phyloP scores from a whole-genome alignment of 2,888 invertebrate genomes.

The Operophtera brumata region DNA sequence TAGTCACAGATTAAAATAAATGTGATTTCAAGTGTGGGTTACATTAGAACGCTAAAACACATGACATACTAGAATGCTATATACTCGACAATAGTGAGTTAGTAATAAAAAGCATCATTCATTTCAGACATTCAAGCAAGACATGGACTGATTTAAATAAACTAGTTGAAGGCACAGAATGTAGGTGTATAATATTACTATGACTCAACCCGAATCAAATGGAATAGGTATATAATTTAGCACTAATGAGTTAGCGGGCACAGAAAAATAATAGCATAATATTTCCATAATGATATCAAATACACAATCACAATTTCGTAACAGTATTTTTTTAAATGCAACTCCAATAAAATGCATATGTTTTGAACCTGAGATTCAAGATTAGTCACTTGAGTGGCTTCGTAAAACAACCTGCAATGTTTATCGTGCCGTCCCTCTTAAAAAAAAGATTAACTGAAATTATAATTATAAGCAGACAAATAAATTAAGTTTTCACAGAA shows the following conservation, averaged over 20 bases:
- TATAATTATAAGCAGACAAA: conserved; percentile 36
- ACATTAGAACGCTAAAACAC: conserved; percentile 4
- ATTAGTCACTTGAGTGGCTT: conserved; percentile 20
- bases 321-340: conserved; percentile 9
- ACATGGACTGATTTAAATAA: conserved; percentile 60
- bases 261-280: too few relatives aligned
- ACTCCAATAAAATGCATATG: conserved; percentile 1
- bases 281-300: conserved; percentile 13
- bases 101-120: conserved; percentile 33
- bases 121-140: conserved; percentile 43
- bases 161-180: conserved; percentile 70
- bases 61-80: not conserved
- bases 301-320: conserved; percentile 1
- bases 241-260: conserved; percentile 28
- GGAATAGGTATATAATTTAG: conserved; percentile 36
- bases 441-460: conserved; percentile 42
- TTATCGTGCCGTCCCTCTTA: not conserved
- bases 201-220: conserved; percentile 60
- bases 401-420: not conserved
- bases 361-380: conserved; percentile 43
- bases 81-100: conserved; percentile 36
- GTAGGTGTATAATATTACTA: conserved; percentile 54
- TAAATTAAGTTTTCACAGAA: conserved; percentile 62
- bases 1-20: conserved; percentile 3
- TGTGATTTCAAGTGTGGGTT: conserved; percentile 1